Evolutionary conservation across 2,113 vertebrate genomes (phyloP).

Genomic region (Malaclemys terrapin): DNA sequence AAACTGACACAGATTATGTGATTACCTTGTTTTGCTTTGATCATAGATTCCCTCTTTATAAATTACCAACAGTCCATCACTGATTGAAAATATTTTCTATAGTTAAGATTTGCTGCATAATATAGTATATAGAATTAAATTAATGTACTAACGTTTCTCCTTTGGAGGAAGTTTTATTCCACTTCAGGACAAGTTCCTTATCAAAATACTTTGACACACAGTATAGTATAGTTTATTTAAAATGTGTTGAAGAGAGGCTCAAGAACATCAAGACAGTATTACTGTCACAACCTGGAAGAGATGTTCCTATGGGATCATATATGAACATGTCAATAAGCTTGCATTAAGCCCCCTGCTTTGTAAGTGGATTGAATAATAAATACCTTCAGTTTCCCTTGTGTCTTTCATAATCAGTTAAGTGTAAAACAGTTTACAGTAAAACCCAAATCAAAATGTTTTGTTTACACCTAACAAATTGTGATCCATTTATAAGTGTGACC

Average conservation of each 20-base stretch:
- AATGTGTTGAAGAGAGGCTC: slow-evolving; percentile 75
- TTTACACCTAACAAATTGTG: slow-evolving; percentile 55
- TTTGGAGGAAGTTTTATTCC: slow-evolving; percentile 81
- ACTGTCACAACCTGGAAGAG: slow-evolving; percentile 75
- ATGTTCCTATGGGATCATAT: slow-evolving; percentile 80
- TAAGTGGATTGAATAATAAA: slow-evolving; percentile 84
- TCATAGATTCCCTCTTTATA: slow-evolving; percentile 77
- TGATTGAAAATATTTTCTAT: slow-evolving; percentile 82
- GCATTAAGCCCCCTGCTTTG: slow-evolving; percentile 84
- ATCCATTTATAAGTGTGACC: slow-evolving; percentile 50
- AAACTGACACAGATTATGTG: slow-evolving; percentile 75
- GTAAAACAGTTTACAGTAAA: slow-evolving; percentile 66
- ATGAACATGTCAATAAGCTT: slow-evolving; percentile 81
- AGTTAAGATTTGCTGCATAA: slow-evolving; percentile 83
- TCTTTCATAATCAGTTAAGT: slow-evolving; percentile 74
- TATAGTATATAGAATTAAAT: slow-evolving; percentile 84
- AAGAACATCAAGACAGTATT: slow-evolving; percentile 73
- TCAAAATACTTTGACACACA: slow-evolving; percentile 65
- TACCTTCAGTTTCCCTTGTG: slow-evolving; percentile 82
- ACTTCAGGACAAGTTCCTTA: slow-evolving; percentile 71
- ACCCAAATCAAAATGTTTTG: slow-evolving; percentile 45
- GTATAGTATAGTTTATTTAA: slow-evolving; percentile 78
- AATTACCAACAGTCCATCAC: slow-evolving; percentile 82
- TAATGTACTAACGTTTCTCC: slow-evolving; percentile 81
- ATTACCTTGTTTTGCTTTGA: slow-evolving; percentile 80